Conservation (phyloP, 1,140 invertebrate species). For the Trichonephila inaurata region DNA sequence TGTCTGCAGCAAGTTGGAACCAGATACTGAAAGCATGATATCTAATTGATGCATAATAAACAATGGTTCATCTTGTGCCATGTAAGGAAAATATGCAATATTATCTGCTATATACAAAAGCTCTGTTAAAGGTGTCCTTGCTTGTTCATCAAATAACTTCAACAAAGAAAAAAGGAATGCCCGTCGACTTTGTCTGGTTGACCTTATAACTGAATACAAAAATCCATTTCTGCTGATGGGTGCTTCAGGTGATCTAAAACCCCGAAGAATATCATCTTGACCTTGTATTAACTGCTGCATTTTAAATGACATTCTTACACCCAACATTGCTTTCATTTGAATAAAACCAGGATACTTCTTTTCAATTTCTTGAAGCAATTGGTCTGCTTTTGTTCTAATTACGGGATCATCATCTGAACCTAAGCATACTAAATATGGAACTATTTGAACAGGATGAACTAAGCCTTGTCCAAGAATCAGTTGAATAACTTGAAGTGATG, state of each 20-base stretch:
- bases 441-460: conserved; percentile 98
- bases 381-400: conserved; percentile 95
- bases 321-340: conserved; percentile 92
- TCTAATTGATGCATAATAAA: conserved; percentile 99
- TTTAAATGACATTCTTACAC: conserved; percentile 84
- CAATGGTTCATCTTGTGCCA: conserved; percentile 97
- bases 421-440: conserved; percentile 98
- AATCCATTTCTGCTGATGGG: conserved; percentile 95
- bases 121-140: conserved; percentile 89
- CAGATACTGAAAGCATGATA: conserved; percentile 90
- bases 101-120: conserved; percentile 99
- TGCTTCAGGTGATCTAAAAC: conserved; percentile 89
- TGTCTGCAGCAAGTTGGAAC: conserved; percentile 80
- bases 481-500: conserved; percentile 95
- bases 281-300: conserved; percentile 79
- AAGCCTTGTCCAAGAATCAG: conserved; percentile 97
- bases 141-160: conserved; percentile 88
- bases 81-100: conserved; percentile 98
- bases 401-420: conserved; percentile 94
- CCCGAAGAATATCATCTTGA: conserved; percentile 84
- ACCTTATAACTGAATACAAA: conserved; percentile 95
- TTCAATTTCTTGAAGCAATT: conserved; percentile 98
- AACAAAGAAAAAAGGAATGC: conserved; percentile 94
- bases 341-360: conserved; percentile 99
- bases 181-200: conserved; percentile 95